Base-by-base conservation (phyloP, 1,140 invertebrate species). In the Leguminivora glycinivorella region DNA sequence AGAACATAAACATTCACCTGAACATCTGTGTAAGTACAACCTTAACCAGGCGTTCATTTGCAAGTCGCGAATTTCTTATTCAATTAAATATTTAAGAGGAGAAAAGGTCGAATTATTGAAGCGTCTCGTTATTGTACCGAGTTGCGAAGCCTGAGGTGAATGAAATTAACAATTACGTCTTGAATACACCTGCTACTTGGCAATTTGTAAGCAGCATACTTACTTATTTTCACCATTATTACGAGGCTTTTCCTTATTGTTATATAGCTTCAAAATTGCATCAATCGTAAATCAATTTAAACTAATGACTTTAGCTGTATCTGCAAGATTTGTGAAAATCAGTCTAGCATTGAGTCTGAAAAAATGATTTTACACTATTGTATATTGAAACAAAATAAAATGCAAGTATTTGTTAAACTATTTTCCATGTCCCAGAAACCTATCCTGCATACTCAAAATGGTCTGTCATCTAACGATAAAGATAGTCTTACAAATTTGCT, bases 41-140 rank as follows among this genome's bases (percentile, higher is more conserved):
- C 58, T 34, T 58, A 58, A 63, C 47, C 17, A 63, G 58, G 10
- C 26, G 25, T 29, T 34, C 17, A 29, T 63, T 63, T 63, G 14
- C 25, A 31, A 63, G 25, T 29, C 58, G 5, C n/a, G n/a, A 63
- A 63, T 63, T 29, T 29, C 58, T 63, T 19, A 63, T 29, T 63
- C 58, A 63, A 63, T 63, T 63, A 63, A 63, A 17, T 63, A 63
- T 63, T 34, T 29, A 63, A 63, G n/a, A 63, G 26, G 26, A 63
- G 58, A 63, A 63, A 63, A 63, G 14, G 26, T 29, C 25, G 58
- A 29, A 63, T 63, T 63, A 63, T 9, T 29, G 14, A 26, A 17
- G 58, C 29, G n/a, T 29, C 17, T 29, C 58, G 58, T 31, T 63
- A 60, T 29, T 29, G 58, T 63, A 25, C 25, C 1, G 26, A 63